Conservation (phyloP, 2,888 invertebrate species). For the Dryococelus australis region DNA sequence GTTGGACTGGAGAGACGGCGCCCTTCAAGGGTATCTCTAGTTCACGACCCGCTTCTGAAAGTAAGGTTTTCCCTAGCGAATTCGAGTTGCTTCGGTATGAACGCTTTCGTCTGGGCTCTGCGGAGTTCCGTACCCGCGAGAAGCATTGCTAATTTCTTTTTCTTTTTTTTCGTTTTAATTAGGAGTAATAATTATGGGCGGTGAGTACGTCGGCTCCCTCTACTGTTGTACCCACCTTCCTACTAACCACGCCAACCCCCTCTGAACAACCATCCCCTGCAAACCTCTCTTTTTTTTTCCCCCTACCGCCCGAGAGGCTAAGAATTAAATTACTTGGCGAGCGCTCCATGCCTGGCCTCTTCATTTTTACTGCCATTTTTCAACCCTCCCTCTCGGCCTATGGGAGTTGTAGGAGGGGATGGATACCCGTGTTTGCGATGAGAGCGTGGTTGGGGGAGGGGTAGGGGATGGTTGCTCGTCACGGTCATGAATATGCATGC, state of each 20-base stretch:
- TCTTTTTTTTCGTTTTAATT: neutral
- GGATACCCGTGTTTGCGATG: neutral
- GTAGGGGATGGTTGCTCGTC: constrained; percentile 24
- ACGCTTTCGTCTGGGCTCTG: too few relatives aligned
- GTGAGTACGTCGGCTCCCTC: neutral
- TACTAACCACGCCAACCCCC: neutral
- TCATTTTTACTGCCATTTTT: constrained; percentile 39
- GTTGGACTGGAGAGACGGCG: too few relatives aligned
- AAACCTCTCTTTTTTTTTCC: too few relatives aligned
- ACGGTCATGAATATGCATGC: constrained; percentile 36
- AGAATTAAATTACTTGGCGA: constrained; percentile 38
- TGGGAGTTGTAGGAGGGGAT: too few relatives aligned
- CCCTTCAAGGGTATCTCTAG: too few relatives aligned
- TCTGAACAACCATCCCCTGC: neutral
- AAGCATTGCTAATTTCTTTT: neutral
- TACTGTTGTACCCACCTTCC: neutral
- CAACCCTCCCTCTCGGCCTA: neutral
- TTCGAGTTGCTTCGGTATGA: too few relatives aligned
- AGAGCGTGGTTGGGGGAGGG: constrained; percentile 24
- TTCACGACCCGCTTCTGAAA: too few relatives aligned
- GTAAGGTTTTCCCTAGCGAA: too few relatives aligned
- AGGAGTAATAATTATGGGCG: constrained; percentile 11
- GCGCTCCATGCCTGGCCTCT: constrained; percentile 30
- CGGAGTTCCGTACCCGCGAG: too few relatives aligned
- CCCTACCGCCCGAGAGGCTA: neutral